Evolutionary conservation across 2,797 vertebrate species (phyloP), one percentile per base, ranked within the genome.

Genomic region (Tamandua tetradactyla): DNA sequence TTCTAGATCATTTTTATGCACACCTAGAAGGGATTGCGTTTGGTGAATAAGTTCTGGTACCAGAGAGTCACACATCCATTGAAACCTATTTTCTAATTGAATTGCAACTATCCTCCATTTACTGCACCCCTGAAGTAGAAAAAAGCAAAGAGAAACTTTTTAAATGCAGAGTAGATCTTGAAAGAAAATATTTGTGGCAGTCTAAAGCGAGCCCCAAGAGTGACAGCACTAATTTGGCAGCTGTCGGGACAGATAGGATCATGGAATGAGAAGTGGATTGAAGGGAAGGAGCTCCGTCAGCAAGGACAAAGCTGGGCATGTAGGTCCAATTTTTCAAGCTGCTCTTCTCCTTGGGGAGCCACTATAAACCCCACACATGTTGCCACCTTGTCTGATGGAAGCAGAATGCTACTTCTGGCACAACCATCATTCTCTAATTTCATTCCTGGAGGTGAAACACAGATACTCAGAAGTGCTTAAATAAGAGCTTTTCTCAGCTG

Each of bases 161-260:
- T 30, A 71, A 88, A 74, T 12, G 9, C 87, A 75, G 55, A 62
- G 40, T 55, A 25, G 62, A 87, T 25, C 66, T 44, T 32, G 85
- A 88, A 94, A 92, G 80, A 49, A 81, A 88, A 86, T 64, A 69
- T 81, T 47, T 5, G 25, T 47, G 62, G 20, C 71, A 40, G 37
- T 49, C 87, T 81, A 92, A 72, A 55, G 64, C 37, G 32, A 93
- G 89, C 62, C 59, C 91, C 40, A 13, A 87, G 62, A 92, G 79
- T 22, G 57, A 87, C 84, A 95, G 85, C 79, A 69, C 75, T 66
- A 71, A 91, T 83, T 64, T 74, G 92, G 96, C 93, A 92, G 85
- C 95, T 92, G 93, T 95, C 95, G 71, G 95, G 74, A 93, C 42
- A 57, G 64, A 96, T 96, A 85, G 96, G 49, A 47, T 92, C 93